These are phyloP conservation scores for Athalia circularis DNA, from an alignment of 2,888 invertebrate species.

Conservation along the genomic window DNA sequence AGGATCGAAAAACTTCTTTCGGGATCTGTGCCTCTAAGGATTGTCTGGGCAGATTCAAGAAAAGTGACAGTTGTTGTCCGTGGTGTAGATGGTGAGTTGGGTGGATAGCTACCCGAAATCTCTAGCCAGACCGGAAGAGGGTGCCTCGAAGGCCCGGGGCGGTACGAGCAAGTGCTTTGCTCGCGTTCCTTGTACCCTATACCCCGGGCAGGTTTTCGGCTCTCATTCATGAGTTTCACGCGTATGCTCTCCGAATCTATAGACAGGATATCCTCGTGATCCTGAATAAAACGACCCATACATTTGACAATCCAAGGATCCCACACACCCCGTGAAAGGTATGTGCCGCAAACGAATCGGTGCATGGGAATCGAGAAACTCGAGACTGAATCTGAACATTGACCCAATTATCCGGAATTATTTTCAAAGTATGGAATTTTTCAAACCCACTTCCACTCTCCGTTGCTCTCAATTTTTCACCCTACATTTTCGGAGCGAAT, in stretches of 20 bases:
- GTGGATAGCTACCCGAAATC: constrained; percentile 53
- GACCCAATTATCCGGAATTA: no score
- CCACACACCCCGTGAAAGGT: no score
- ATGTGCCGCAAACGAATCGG: background rate
- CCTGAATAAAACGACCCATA: constrained; percentile 60
- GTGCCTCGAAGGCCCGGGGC: constrained; percentile 63
- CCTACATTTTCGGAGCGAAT: background rate
- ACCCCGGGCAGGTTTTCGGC: constrained; percentile 57
- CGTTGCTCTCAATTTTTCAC: no score
- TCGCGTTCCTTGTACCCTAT: background rate
- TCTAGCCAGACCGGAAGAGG: constrained; percentile 68
- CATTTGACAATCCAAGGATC: constrained; percentile 53
- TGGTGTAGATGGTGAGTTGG: constrained; percentile 1
- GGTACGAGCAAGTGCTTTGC: constrained; percentile 65
- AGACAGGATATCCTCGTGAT: constrained; percentile 68
- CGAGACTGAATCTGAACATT: no score
- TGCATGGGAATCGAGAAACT: background rate
- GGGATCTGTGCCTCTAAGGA: constrained; percentile 1
- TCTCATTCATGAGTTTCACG: constrained; percentile 63
- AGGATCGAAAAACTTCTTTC: background rate
- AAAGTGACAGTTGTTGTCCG: constrained; percentile 57
- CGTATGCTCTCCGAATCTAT: constrained; percentile 61
- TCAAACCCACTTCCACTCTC: no score
- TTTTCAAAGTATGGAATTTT: no score
- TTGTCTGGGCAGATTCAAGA: constrained; percentile 11